Evolutionary conservation across 2,113 vertebrate genomes (phyloP).

Genomic region (Oncorhynchus tshawytscha): DNA sequence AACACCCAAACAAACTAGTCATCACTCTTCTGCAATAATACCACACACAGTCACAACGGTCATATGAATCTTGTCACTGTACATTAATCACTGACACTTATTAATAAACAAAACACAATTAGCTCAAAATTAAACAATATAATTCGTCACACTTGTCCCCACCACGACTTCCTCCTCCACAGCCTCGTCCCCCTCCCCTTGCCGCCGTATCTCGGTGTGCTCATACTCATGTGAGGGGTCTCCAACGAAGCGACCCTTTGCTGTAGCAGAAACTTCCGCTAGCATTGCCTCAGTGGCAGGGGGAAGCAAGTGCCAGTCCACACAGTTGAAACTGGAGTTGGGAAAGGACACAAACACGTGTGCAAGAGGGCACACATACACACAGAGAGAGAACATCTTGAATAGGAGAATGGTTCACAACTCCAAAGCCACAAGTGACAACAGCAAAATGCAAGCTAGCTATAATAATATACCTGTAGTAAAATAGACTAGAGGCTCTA

Average conservation of each 20-base stretch:
- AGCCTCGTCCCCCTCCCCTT: slow-evolving; percentile 56
- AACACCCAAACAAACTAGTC: background rate
- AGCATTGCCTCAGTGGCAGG: slow-evolving; percentile 71
- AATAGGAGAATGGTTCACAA: background rate
- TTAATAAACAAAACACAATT: background rate
- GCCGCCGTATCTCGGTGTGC: slow-evolving; percentile 29
- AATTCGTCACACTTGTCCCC: slow-evolving; percentile 4
- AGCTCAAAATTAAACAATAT: slow-evolving; percentile 6
- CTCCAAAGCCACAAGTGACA: too few relatives aligned
- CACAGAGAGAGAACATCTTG: background rate
- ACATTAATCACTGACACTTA: background rate
- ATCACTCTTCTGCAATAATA: background rate
- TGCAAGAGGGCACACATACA: background rate
- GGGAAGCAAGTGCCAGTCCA: slow-evolving; percentile 89
- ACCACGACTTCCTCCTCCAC: slow-evolving; percentile 72
- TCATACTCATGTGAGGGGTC: slow-evolving; percentile 86
- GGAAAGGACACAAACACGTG: background rate
- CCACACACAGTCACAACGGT: background rate
- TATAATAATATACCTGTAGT: background rate
- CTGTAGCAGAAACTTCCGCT: slow-evolving; percentile 53
- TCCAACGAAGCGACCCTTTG: slow-evolving; percentile 84
- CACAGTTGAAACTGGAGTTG: slow-evolving; percentile 83
- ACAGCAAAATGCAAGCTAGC: background rate
- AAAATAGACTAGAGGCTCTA: background rate
- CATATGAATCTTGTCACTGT: background rate